Conservation (phyloP, 2,113 vertebrate species). For the Phylloscopus trochiloides region DNA sequence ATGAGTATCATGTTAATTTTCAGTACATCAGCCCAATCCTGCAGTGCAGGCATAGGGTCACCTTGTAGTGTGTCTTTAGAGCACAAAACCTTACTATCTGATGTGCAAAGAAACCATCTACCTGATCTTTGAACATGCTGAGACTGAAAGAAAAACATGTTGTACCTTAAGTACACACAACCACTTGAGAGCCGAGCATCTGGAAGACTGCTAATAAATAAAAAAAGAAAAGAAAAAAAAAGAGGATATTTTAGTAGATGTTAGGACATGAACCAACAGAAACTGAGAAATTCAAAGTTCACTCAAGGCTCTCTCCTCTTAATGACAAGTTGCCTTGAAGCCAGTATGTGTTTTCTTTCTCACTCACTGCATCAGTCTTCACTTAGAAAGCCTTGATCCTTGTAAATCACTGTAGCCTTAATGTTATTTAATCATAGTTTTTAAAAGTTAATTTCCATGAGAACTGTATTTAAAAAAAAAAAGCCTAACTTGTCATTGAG, state of each 20-base stretch:
- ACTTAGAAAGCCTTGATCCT: constrained; percentile 42
- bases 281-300: background rate
- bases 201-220: background rate
- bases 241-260: background rate
- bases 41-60: background rate
- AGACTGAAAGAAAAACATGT: background rate
- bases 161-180: background rate
- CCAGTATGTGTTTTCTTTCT: background rate
- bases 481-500: constrained; percentile 44
- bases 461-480: constrained; percentile 10
- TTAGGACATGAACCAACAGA: background rate
- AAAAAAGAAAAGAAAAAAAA: background rate
- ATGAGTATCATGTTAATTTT: background rate
- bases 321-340: background rate
- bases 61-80: background rate
- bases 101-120: background rate
- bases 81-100: background rate
- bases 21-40: background rate
- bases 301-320: background rate
- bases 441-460: constrained; percentile 64
- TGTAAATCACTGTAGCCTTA: constrained; percentile 47
- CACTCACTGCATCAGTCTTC: background rate
- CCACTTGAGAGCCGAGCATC: background rate
- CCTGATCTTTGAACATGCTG: background rate
- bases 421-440: constrained; percentile 63